Percentiles rank a stretch among this genome's conserved stretches.
phyloP scores from a whole-genome alignment of 1,140 invertebrate species.

The Epicauta chinensis region DNA sequence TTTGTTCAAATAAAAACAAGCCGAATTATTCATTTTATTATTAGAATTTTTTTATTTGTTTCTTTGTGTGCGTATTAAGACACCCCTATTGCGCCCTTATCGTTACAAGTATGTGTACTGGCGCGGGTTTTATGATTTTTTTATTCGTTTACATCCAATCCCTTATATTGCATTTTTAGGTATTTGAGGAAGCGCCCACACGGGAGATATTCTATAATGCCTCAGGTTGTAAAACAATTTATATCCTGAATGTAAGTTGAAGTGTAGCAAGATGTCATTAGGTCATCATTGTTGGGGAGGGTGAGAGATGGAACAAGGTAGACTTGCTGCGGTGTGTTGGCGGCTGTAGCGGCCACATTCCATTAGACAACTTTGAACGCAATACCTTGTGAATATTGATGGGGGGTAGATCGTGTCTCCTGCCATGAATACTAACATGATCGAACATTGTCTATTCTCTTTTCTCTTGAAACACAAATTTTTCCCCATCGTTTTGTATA shows the following conservation, averaged over 20 bases:
- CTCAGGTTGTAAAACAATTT: constrained; percentile 25
- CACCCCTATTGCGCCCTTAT: too few relatives aligned
- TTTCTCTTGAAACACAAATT: not conserved
- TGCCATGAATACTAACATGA: constrained; percentile 14
- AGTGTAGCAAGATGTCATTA: constrained; percentile 20
- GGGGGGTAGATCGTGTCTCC: constrained; percentile 8
- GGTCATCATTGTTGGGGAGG: constrained; percentile 25
- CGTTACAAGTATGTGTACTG: too few relatives aligned
- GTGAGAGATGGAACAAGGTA: constrained; percentile 9
- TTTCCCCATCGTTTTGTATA: too few relatives aligned
- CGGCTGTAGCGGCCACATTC: constrained; percentile 9
- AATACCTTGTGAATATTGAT: constrained; percentile 18
- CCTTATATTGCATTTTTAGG: constrained; percentile 20
- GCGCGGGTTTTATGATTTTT: constrained; percentile 21
- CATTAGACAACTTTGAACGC: constrained; percentile 17
- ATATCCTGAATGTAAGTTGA: constrained; percentile 14
- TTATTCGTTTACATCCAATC: constrained; percentile 27
- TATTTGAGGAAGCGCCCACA: constrained; percentile 18
- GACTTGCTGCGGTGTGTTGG: constrained; percentile 9
- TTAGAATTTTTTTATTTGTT: too few relatives aligned
- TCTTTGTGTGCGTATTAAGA: too few relatives aligned
- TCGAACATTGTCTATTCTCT: constrained; percentile 13
- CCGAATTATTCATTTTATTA: too few relatives aligned
- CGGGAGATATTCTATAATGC: constrained; percentile 23
- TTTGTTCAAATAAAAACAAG: too few relatives aligned